Evolutionary conservation across 2,888 invertebrate species (phyloP).

Genomic region (Xestia xanthographa): DNA sequence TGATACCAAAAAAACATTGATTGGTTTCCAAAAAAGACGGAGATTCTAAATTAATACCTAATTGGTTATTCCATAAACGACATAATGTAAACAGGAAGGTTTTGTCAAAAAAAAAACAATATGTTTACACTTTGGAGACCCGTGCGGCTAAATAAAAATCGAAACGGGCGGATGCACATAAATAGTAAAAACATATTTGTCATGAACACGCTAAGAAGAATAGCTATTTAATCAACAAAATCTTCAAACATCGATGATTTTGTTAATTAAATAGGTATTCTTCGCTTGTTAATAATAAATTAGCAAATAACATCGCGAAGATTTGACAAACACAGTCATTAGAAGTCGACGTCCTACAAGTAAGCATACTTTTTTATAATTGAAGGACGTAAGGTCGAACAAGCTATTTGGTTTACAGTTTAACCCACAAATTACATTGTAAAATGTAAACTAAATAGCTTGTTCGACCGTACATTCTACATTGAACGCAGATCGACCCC

Average conservation of each 20-base stretch:
- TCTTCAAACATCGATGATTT: no score
- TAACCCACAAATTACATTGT: no score
- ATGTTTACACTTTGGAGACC: no score
- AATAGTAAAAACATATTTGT: no score
- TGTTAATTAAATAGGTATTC: no score
- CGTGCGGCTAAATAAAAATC: neutral
- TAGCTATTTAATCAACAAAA: no score
- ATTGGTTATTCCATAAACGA: no score
- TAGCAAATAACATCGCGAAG: neutral
- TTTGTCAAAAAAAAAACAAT: neutral
- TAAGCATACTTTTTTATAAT: neutral
- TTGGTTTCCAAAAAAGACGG: neutral
- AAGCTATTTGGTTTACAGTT: no score
- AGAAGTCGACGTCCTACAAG: neutral
- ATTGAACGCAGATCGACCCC: slow-evolving; percentile 7
- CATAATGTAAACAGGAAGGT: neutral
- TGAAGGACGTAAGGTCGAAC: neutral
- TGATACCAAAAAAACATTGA: neutral
- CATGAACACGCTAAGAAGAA: neutral
- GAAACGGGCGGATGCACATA: neutral
- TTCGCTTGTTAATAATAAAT: neutral
- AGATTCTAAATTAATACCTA: neutral
- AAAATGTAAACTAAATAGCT: no score
- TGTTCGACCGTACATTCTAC: no score
- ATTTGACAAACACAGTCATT: neutral